These are phyloP conservation scores for Xylocopa sonorina DNA, from an alignment of 1,140 invertebrate species.

Conservation along the genomic window DNA sequence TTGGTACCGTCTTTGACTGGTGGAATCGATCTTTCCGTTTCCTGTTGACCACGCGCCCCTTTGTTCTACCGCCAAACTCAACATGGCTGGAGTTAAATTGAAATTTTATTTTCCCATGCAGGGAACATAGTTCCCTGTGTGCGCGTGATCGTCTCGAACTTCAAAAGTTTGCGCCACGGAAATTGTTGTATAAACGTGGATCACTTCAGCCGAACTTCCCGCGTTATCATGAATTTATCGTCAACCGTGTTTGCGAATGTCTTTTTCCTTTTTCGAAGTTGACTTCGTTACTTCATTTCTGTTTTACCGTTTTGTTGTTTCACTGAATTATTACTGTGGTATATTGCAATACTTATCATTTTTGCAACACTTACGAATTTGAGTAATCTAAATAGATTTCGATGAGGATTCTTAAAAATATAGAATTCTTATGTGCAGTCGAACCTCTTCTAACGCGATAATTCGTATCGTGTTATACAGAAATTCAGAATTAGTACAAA, in stretches of 20 bases:
- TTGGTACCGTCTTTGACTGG: neutral
- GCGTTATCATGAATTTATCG: slow-evolving; percentile 10
- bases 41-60: neutral
- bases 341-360: no score
- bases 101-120: slow-evolving; percentile 4
- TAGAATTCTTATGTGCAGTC: no score
- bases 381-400: no score
- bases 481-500: no score
- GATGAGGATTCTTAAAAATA: no score
- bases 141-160: neutral
- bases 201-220: neutral
- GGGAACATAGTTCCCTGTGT: neutral
- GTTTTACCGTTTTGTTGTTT: no score
- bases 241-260: neutral
- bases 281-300: neutral
- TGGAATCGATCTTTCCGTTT: slow-evolving; percentile 36
- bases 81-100: neutral
- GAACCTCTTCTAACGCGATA: no score
- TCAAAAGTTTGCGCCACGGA: neutral
- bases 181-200: neutral
- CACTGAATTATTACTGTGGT: no score
- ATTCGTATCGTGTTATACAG: no score
- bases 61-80: neutral
- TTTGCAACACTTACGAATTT: no score
- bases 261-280: neutral